Evolutionary conservation across 2,797 vertebrate species (phyloP).

Genomic region (Enoplosus armatus): DNA sequence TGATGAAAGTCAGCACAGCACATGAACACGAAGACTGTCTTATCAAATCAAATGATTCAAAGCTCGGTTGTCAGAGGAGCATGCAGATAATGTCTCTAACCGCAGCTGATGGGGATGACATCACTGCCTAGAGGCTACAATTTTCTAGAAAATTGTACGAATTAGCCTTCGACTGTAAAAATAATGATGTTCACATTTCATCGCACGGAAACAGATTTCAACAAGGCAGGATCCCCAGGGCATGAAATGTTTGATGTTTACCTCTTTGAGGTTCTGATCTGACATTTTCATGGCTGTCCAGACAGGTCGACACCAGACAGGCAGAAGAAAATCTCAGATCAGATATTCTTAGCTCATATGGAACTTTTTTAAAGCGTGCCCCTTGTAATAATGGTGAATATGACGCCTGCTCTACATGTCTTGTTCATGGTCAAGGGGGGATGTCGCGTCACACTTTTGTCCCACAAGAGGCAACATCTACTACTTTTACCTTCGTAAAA

Average conservation of each 20-base stretch:
- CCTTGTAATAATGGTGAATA: background rate
- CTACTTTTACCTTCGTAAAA: background rate
- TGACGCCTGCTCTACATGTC: background rate
- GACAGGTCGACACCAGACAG: slow-evolving; percentile 3
- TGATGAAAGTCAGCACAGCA: slow-evolving; percentile 27
- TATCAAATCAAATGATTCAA: slow-evolving; percentile 16
- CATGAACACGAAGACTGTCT: background rate
- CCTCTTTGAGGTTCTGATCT: slow-evolving; percentile 38
- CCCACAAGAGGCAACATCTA: background rate
- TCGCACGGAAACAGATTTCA: background rate
- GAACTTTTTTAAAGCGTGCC: background rate
- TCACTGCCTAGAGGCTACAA: slow-evolving; percentile 10
- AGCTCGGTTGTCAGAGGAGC: slow-evolving; percentile 30
- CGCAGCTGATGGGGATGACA: slow-evolving; percentile 2
- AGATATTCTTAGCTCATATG: background rate
- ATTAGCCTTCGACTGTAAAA: slow-evolving; percentile 36
- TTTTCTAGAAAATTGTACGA: slow-evolving; percentile 31
- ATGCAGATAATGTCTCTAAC: slow-evolving; percentile 6
- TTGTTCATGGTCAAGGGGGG: background rate
- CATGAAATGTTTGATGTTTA: slow-evolving; percentile 35
- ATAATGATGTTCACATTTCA: slow-evolving; percentile 36
- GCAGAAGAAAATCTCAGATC: background rate
- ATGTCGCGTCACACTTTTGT: background rate
- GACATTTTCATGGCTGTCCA: slow-evolving; percentile 32
- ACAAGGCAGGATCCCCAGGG: slow-evolving; percentile 4